Conservation (phyloP, 2,113 vertebrate species). For the Perca fluviatilis region DNA sequence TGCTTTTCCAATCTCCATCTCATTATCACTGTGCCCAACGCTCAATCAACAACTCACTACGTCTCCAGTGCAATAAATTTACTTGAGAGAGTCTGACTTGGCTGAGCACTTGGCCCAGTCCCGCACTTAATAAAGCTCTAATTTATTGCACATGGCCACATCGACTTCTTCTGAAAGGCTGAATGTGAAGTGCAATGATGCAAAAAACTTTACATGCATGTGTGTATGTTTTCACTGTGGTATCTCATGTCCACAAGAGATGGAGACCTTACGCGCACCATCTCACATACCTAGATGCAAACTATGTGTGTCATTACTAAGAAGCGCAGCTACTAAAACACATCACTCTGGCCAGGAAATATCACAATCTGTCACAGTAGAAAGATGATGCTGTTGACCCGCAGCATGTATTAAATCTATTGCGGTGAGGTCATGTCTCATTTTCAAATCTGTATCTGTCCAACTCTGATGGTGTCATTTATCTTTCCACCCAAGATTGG, state of each 20-base stretch:
- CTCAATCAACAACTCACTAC: slow-evolving; percentile 78
- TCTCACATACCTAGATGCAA: slow-evolving; percentile 71
- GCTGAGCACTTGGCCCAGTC: slow-evolving; percentile 58
- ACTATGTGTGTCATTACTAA: slow-evolving; percentile 71
- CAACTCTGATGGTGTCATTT: slow-evolving; percentile 60
- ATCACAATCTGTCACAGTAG: slow-evolving; percentile 66
- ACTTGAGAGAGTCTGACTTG: slow-evolving; percentile 69
- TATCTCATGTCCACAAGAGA: slow-evolving; percentile 36
- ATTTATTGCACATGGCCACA: slow-evolving; percentile 76
- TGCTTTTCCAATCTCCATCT: slow-evolving; percentile 82
- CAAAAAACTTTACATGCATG: slow-evolving; percentile 60
- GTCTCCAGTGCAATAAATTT: slow-evolving; percentile 70
- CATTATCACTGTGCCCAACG: slow-evolving; percentile 76
- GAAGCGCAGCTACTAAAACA: slow-evolving; percentile 69
- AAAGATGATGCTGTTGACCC: slow-evolving; percentile 74
- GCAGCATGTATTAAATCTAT: slow-evolving; percentile 63
- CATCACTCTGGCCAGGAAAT: slow-evolving; percentile 56
- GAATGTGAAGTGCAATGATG: slow-evolving; percentile 55
- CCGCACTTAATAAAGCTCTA: slow-evolving; percentile 75
- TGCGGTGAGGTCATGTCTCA: slow-evolving; percentile 77
- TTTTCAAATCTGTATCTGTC: slow-evolving; percentile 61
- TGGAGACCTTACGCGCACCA: slow-evolving; percentile 18
- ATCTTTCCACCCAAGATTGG: slow-evolving; percentile 48
- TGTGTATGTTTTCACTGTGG: slow-evolving; percentile 55
- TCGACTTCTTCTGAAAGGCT: slow-evolving; percentile 55